Percentiles rank a stretch among this genome's conserved stretches.
Conservation (phyloP, 2,888 invertebrate species). For the Rhyacophila evoluta region DNA sequence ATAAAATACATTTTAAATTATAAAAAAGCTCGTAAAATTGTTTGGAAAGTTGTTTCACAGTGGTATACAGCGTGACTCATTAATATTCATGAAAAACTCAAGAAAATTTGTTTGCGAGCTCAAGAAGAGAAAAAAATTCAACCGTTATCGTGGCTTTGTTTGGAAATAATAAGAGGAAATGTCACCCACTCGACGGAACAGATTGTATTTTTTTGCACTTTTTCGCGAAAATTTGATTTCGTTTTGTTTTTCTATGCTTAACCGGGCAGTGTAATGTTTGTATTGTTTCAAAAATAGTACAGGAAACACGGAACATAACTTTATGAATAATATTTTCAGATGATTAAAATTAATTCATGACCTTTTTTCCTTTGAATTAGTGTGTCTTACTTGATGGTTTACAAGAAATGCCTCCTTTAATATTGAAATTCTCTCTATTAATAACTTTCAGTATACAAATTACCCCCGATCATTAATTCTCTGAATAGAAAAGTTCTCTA, state of each 20-base stretch:
- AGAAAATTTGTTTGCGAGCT: background rate
- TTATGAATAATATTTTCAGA: too few relatives aligned
- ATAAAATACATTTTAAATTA: background rate
- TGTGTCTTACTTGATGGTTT: too few relatives aligned
- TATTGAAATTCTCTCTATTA: too few relatives aligned
- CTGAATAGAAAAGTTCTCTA: too few relatives aligned
- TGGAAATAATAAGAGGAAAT: background rate
- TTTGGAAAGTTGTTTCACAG: background rate
- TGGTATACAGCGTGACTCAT: background rate
- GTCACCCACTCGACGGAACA: background rate
- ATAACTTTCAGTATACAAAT: too few relatives aligned
- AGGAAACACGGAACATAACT: too few relatives aligned
- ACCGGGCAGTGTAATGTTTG: too few relatives aligned
- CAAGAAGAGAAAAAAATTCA: background rate
- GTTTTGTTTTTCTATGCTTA: background rate
- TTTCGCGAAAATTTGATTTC: background rate
- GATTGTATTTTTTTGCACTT: background rate
- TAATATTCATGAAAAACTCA: slow-evolving; percentile 4
- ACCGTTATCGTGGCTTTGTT: background rate
- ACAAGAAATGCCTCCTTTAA: too few relatives aligned
- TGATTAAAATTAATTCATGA: too few relatives aligned
- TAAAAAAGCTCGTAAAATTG: background rate
- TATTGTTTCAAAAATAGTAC: too few relatives aligned
- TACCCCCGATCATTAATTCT: too few relatives aligned
- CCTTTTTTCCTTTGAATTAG: too few relatives aligned